These are phyloP conservation scores for Syngnathus scovelli DNA, from an alignment of 2,113 vertebrate species.

Conservation along the genomic window DNA sequence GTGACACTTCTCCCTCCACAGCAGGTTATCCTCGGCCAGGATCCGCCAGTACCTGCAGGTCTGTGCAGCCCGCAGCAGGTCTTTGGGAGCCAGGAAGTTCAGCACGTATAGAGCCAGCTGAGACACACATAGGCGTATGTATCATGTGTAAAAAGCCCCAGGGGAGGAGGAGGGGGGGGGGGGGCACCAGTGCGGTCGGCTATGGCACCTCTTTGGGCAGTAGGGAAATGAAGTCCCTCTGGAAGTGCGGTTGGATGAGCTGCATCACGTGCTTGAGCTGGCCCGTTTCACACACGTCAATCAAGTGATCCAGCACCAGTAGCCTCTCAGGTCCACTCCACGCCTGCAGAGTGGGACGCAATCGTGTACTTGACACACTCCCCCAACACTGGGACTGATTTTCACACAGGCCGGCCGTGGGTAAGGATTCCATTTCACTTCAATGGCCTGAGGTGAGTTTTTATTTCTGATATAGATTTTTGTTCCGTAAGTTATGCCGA, in stretches of 20 bases:
- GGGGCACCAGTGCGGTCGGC: background rate
- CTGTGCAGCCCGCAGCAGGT: constrained; percentile 93
- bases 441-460: background rate
- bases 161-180: too few relatives aligned
- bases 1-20: constrained; percentile 96
- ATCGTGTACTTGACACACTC: background rate
- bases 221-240: constrained; percentile 97
- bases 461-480: background rate
- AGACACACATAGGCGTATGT: background rate
- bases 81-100: constrained; percentile 93
- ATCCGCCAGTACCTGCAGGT: constrained; percentile 97
- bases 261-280: constrained; percentile 99
- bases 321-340: constrained; percentile 87
- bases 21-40: constrained; percentile 95
- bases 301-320: constrained; percentile 92
- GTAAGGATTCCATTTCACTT: too few relatives aligned
- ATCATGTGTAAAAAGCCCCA: too few relatives aligned
- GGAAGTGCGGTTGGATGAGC: constrained; percentile 97
- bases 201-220: constrained; percentile 91
- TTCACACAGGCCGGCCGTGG: too few relatives aligned
- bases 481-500: too few relatives aligned
- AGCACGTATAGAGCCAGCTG: constrained; percentile 92
- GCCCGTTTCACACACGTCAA: constrained; percentile 89
- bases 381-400: background rate
- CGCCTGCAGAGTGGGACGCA: constrained; percentile 18